Base-by-base conservation (phyloP, 2,888 invertebrate species). In the Zaprionus bogoriensis region DNA sequence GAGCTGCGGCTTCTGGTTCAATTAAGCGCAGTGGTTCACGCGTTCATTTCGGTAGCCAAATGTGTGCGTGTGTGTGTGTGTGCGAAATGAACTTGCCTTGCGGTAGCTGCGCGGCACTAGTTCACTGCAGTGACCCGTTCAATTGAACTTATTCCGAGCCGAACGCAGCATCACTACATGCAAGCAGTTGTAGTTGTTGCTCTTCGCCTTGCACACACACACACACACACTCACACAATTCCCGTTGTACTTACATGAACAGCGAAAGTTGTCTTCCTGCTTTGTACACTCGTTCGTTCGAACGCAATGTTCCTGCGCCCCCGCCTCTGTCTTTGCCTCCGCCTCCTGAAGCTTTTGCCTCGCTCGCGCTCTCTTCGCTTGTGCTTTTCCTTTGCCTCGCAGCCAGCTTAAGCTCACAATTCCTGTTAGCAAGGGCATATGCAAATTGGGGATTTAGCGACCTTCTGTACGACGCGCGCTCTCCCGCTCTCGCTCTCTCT, bases 221-320 rank as follows among this genome's bases (percentile, higher is more conserved):
- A 17, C 39, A 52, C 42, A 32, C 54, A 46, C 38, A 23, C 23
- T 44, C 23, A 47, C 25, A 47, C 48, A 58, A 60, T 77, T 71
- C 51, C 65, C 72, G 74, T 69, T 81, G 72, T 64, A 64, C 48
- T 42, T 62, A 70, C 55, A 63, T 70, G 20, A 80, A 76, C 76
- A 86, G 87, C 87, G 87, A 87, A 87, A 87, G 87, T 88, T 87
- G 84, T 85, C 82, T 87, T 87, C 87, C 87, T 74, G 87, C 78
- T 78, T 87, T 87, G 74, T 70, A 68, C 48, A 71, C 47, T 48
- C 57, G 45, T 45, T 27, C 28, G 27, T n/a, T 45, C 14, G 19
- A 9, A 38, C 19, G 27, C 4, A 9, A 3, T 38, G n/a, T 27
- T 28, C 52, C 36, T 55, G 54, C 47, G 19, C 25, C 28, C 45